Percentiles rank a stretch among this genome's conserved stretches.
Evolutionary conservation across 2,113 vertebrate genomes (phyloP).

Genomic region (Campylorhamphus procurvoides): DNA sequence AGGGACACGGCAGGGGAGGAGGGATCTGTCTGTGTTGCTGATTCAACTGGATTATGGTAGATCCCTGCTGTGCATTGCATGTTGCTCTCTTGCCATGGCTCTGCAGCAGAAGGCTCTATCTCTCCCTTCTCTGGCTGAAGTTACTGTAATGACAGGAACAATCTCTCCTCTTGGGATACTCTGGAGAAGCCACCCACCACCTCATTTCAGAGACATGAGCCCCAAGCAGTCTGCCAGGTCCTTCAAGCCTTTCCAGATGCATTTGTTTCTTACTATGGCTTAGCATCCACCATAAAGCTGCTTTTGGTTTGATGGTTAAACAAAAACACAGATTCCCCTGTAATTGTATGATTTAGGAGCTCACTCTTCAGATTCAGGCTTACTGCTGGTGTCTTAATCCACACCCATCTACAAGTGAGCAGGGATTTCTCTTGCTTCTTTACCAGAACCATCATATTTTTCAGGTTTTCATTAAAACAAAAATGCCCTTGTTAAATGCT

Average conservation of each 20-base stretch:
- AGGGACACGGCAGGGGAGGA: background rate
- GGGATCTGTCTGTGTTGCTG: rapidly evolving
- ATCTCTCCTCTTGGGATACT: background rate
- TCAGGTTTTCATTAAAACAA: background rate
- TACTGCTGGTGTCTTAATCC: background rate
- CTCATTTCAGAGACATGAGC: background rate
- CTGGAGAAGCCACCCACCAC: background rate
- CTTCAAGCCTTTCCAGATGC: background rate
- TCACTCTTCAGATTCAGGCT: background rate
- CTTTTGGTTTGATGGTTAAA: background rate
- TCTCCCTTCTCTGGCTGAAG: background rate
- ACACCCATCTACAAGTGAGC: background rate
- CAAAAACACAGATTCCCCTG: rapidly evolving
- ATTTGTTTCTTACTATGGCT: background rate
- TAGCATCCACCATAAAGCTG: background rate
- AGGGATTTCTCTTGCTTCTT: background rate
- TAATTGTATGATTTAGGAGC: background rate
- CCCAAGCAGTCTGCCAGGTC: background rate
- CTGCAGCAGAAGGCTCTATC: background rate
- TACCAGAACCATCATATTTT: background rate
- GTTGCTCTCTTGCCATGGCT: background rate
- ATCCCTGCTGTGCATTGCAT: background rate
- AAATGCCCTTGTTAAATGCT: background rate
- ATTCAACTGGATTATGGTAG: background rate
- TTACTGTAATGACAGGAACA: background rate